A percentile compares a stretch with the other conserved stretches of the same genome.
Conservation (phyloP, 2,888 invertebrate genomes). For the Pantelozetes paolii region DNA sequence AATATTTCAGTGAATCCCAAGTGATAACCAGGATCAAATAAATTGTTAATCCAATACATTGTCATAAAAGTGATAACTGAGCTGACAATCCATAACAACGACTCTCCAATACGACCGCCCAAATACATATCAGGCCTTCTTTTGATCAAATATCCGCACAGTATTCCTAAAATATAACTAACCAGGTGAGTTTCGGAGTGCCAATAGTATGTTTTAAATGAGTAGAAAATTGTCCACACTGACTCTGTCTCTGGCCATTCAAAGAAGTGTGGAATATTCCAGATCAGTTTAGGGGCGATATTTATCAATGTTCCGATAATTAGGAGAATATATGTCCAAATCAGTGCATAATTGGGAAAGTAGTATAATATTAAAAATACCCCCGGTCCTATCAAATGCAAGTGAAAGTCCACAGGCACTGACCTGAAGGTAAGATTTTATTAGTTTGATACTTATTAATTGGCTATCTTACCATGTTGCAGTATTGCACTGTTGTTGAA, state of each 20-base stretch:
- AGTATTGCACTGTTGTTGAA: too few relatives aligned
- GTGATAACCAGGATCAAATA: neutral
- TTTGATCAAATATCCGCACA: conserved; percentile 34
- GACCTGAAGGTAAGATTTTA: neutral
- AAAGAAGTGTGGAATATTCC: neutral
- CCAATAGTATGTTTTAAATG: neutral
- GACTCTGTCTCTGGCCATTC: neutral
- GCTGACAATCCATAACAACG: conserved; percentile 10
- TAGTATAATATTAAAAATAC: neutral
- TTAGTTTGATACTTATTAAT: too few relatives aligned
- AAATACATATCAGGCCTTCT: conserved; percentile 20
- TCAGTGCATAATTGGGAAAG: neutral
- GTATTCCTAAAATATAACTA: conserved; percentile 27
- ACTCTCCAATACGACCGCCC: conserved; percentile 25
- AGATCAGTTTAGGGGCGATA: neutral
- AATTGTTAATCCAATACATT: conserved; percentile 23
- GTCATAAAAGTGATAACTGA: neutral
- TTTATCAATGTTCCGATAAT: neutral
- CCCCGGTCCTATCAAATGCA: neutral
- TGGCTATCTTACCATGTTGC: too few relatives aligned
- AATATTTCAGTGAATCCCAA: neutral
- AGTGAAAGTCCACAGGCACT: neutral
- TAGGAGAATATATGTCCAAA: neutral
- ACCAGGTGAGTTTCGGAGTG: neutral
- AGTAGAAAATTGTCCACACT: neutral